A percentile compares a stretch with the other conserved stretches of the same genome.
Conservation (phyloP, 1,140 invertebrate species). For the Triops longicaudatus region DNA sequence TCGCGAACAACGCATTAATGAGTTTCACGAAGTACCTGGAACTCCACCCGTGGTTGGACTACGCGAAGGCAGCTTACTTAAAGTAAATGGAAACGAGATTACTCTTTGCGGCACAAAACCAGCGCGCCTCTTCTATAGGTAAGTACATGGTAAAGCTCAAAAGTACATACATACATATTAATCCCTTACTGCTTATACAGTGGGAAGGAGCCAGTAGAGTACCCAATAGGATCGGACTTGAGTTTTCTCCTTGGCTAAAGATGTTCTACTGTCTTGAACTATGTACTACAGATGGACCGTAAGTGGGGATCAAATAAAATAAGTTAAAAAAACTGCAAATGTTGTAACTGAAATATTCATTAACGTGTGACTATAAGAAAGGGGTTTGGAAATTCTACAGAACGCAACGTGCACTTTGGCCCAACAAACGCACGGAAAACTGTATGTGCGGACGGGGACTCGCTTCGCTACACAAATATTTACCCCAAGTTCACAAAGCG, state of each 20-base stretch:
- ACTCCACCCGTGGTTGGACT: conserved; percentile 55
- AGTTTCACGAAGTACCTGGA: conserved; percentile 51
- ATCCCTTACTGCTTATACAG: conserved; percentile 40
- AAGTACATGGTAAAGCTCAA: conserved; percentile 37
- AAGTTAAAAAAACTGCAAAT: not conserved
- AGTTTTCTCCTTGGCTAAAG: conserved; percentile 44
- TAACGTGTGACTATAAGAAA: not conserved
- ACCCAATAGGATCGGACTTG: conserved; percentile 47
- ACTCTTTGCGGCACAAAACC: conserved; percentile 50
- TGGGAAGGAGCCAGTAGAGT: conserved; percentile 44
- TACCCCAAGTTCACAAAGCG: not conserved
- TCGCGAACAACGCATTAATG: conserved; percentile 51
- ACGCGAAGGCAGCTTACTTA: conserved; percentile 57
- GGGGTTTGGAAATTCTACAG: not conserved
- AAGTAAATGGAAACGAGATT: conserved; percentile 50
- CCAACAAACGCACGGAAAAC: not conserved
- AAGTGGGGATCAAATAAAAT: not conserved
- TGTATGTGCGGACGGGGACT: not conserved
- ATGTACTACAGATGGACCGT: not conserved
- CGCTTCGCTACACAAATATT: not conserved
- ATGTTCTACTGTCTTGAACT: no score
- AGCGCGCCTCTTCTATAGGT: conserved; percentile 58
- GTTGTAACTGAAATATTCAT: not conserved
- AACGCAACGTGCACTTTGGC: not conserved
- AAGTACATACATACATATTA: conserved; percentile 25